Conservation (phyloP, 2,113 vertebrate species). For the Sylvietta virens region DNA sequence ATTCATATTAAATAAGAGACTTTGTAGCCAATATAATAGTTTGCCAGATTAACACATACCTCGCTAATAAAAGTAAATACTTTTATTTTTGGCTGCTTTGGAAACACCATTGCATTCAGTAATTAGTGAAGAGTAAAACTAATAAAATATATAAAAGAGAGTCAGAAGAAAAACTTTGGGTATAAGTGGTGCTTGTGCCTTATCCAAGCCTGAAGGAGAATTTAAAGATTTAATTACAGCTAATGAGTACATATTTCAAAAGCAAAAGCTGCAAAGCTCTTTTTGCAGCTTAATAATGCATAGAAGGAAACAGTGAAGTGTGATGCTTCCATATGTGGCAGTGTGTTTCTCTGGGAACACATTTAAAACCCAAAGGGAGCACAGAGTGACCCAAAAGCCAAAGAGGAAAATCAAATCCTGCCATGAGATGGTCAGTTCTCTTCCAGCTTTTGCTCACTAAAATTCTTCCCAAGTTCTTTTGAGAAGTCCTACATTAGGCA, state of each 20-base stretch:
- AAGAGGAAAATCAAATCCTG: background rate
- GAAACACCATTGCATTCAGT: constrained; percentile 8
- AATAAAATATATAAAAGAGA: background rate
- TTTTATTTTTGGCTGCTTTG: constrained; percentile 33
- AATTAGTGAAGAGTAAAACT: constrained; percentile 10
- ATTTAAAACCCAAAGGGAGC: constrained; percentile 4
- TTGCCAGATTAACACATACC: constrained; percentile 57
- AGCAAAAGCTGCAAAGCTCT: constrained; percentile 7
- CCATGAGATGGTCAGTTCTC: background rate
- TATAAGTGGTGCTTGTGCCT: background rate
- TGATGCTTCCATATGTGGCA: background rate
- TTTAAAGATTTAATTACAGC: constrained; percentile 64
- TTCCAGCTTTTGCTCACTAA: background rate
- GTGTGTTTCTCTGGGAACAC: background rate
- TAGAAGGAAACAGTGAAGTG: background rate
- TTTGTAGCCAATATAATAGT: constrained; percentile 20
- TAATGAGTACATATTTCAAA: constrained; percentile 54
- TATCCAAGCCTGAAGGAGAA: constrained; percentile 54
- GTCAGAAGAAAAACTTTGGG: background rate
- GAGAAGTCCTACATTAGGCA: background rate
- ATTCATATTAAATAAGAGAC: constrained; percentile 59
- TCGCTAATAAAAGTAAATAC: constrained; percentile 34
- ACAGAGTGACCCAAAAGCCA: background rate
- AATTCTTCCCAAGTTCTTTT: background rate
- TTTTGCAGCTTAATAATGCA: constrained; percentile 34